Conservation (phyloP, 2,888 invertebrate species). For the Lasioglossum figueresi region DNA sequence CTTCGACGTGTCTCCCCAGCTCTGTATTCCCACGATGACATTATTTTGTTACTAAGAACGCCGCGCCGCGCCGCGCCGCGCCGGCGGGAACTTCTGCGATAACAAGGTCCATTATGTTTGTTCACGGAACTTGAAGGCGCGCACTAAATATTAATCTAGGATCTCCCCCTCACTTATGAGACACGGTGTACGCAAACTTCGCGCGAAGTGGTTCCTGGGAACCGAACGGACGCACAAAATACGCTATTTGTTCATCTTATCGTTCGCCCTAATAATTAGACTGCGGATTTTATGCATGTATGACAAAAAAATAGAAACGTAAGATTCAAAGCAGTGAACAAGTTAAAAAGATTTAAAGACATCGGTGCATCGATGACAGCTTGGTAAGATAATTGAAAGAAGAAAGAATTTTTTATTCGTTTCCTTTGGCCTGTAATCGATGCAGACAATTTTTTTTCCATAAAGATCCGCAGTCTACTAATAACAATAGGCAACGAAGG, state of each 20-base stretch:
- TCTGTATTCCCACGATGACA: neutral
- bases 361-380: no score
- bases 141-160: constrained; percentile 3
- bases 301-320: no score
- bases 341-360: no score
- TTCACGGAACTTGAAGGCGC: neutral
- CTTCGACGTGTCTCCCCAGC: neutral
- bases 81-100: neutral
- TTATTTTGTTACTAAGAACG: constrained; percentile 7
- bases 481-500: no score
- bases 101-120: constrained; percentile 10
- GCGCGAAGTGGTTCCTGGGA: neutral
- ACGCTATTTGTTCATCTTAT: neutral
- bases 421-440: no score
- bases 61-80: no score
- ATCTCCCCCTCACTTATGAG: neutral
- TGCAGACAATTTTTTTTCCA: no score
- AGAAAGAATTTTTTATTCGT: no score
- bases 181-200: neutral
- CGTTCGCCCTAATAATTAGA: neutral
- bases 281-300: no score
- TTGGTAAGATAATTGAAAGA: no score
- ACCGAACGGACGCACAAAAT: neutral
- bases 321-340: no score
- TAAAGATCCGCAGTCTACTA: no score